A percentile compares a stretch with the other conserved stretches of the same genome.
Evolutionary conservation across 2,888 invertebrate genomes (phyloP).

Genomic region (Microctonus hyperodae): DNA sequence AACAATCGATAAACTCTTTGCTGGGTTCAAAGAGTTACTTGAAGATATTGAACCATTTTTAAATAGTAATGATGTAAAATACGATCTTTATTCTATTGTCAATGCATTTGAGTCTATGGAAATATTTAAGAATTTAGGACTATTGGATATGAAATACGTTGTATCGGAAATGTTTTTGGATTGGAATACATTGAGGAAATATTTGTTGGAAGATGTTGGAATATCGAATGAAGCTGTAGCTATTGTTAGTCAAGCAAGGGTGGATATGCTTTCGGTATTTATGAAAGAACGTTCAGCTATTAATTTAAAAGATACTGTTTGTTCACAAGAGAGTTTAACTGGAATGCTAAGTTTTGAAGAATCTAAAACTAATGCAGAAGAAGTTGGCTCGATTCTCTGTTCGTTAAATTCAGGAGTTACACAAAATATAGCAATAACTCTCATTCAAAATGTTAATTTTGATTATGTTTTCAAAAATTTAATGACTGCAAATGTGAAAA

Average conservation of each 20-base stretch:
- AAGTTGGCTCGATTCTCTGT: constrained; percentile 65
- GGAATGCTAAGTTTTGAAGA: constrained; percentile 52
- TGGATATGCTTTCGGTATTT: constrained; percentile 57
- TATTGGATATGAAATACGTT: constrained; percentile 63
- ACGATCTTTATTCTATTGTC: constrained; percentile 62
- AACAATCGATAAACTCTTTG: constrained; percentile 62
- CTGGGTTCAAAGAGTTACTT: constrained; percentile 64
- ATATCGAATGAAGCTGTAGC: constrained; percentile 46
- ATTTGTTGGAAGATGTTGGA: constrained; percentile 48
- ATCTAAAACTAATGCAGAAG: constrained; percentile 45
- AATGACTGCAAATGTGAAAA: constrained; percentile 62
- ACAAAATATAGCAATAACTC: constrained; percentile 61
- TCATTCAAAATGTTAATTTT: constrained; percentile 64
- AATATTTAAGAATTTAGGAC: constrained; percentile 64
- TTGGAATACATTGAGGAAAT: constrained; percentile 53
- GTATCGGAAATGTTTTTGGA: constrained; percentile 56
- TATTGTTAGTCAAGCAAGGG: constrained; percentile 48
- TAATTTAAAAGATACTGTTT: constrained; percentile 53
- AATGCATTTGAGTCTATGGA: constrained; percentile 63
- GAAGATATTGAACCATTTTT: constrained; percentile 64
- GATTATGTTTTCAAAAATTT: constrained; percentile 58
- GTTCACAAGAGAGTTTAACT: constrained; percentile 51
- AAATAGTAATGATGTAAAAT: constrained; percentile 54
- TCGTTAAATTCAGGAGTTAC: constrained; percentile 61
- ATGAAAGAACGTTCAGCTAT: constrained; percentile 50